Percentiles rank a stretch among this genome's conserved stretches.
phyloP scores from a whole-genome alignment of 1,140 invertebrate genomes.

The Pissodes strobi region DNA sequence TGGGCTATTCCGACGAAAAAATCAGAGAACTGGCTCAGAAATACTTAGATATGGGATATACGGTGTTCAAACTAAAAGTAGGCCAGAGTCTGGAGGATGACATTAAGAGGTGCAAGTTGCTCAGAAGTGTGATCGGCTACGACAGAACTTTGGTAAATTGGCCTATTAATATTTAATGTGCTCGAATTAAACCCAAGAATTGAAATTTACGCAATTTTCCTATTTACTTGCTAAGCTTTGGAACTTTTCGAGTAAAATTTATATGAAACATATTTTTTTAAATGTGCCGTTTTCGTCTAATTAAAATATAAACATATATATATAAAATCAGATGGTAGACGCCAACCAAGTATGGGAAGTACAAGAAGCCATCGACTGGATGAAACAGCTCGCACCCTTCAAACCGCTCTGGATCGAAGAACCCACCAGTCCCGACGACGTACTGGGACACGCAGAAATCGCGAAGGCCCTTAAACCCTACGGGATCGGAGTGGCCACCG shows the following conservation, averaged over 20 bases:
- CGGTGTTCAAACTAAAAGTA: conserved; percentile 89
- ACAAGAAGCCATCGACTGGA: conserved; percentile 81
- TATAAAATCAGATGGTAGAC: conserved; percentile 74
- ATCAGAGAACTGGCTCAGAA: conserved; percentile 71
- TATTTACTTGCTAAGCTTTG: too few species aligned
- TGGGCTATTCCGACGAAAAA: conserved; percentile 75
- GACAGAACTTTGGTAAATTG: conserved; percentile 70
- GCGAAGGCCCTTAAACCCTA: conserved; percentile 65
- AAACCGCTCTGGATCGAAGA: conserved; percentile 91
- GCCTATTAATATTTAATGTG: too few species aligned
- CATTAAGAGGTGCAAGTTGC: conserved; percentile 68
- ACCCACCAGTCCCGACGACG: conserved; percentile 89
- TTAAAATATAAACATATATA: too few species aligned
- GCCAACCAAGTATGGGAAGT: conserved; percentile 93
- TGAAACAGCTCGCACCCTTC: conserved; percentile 74
- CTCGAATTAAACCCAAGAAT: too few species aligned
- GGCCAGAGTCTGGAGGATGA: conserved; percentile 81
- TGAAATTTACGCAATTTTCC: too few species aligned
- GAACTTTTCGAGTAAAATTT: too few species aligned
- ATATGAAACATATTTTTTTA: background rate
- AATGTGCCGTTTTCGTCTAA: too few species aligned
- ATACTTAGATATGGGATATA: conserved; percentile 76
- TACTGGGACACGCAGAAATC: conserved; percentile 81
- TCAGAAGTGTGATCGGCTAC: conserved; percentile 77
- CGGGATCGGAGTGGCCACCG: conserved; percentile 85